These are phyloP conservation scores for Maconellicoccus hirsutus DNA, from an alignment of 1,140 invertebrate species.

Conservation along the genomic window DNA sequence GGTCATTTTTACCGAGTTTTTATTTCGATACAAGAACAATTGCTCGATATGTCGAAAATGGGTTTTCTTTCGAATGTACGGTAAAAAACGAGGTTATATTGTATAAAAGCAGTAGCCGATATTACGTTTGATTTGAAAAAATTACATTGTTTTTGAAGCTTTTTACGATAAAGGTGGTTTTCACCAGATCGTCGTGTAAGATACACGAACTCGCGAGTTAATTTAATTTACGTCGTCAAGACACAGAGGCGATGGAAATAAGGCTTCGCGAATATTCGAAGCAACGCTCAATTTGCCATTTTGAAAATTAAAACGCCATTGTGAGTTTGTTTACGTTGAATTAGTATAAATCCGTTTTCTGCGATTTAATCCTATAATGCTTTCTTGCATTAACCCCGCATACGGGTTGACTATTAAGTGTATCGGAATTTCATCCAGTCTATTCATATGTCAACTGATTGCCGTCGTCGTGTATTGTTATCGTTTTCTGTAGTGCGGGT, in stretches of 20 bases:
- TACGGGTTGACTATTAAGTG: neutral
- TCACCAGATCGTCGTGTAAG: too few relatives aligned
- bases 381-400: neutral
- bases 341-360: neutral
- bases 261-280: neutral
- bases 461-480: neutral
- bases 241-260: too few relatives aligned
- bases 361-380: neutral
- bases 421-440: neutral
- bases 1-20: neutral
- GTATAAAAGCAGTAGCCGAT: too few relatives aligned
- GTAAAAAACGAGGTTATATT: too few relatives aligned
- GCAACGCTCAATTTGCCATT: constrained; percentile 1
- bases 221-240: too few relatives aligned
- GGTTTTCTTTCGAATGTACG: too few relatives aligned
- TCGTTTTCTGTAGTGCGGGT: neutral
- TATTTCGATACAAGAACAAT: neutral
- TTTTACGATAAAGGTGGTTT: too few relatives aligned
- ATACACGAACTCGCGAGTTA: too few relatives aligned
- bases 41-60: neutral
- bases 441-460: neutral
- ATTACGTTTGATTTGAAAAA: too few relatives aligned
- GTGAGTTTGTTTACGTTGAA: constrained; percentile 3
- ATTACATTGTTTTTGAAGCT: too few relatives aligned
- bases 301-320: neutral